A percentile compares a stretch with the other conserved stretches of the same genome.
phyloP scores from a whole-genome alignment of 2,888 invertebrate genomes.

The Cephonodes hylas region DNA sequence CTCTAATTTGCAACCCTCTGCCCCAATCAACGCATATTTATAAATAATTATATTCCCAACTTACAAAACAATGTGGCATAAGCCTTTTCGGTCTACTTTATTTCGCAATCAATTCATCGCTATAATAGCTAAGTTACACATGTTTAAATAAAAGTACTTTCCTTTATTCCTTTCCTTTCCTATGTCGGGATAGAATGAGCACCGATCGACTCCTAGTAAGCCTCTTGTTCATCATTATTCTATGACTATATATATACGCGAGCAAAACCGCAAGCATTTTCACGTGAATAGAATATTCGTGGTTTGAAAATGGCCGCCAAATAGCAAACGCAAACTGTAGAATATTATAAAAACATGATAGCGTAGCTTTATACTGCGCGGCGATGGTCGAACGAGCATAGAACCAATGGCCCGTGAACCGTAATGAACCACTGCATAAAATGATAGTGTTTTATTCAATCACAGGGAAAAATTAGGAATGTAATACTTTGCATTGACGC shows the following conservation, averaged over 20 bases:
- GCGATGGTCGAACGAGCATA: slow-evolving; percentile 21
- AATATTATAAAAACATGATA: slow-evolving; percentile 10
- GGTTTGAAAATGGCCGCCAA: neutral
- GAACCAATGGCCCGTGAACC: slow-evolving; percentile 34
- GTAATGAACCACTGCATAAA: slow-evolving; percentile 28
- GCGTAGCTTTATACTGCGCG: slow-evolving; percentile 1
- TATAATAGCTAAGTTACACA: too few species aligned
- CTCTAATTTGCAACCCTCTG: too few species aligned
- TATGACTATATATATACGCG: neutral
- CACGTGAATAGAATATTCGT: neutral
- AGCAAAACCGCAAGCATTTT: neutral
- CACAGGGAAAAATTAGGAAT: slow-evolving; percentile 7
- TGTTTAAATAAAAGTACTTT: too few species aligned
- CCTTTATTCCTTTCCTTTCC: too few species aligned
- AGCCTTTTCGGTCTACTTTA: too few species aligned
- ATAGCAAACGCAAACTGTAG: neutral
- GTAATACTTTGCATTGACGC: neutral
- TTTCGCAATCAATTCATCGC: too few species aligned
- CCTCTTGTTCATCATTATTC: too few species aligned
- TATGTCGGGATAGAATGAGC: too few species aligned
- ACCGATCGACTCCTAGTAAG: too few species aligned
- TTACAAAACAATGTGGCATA: too few species aligned
- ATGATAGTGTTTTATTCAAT: slow-evolving; percentile 10
- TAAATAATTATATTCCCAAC: too few species aligned
- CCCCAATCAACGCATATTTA: too few species aligned